These are phyloP conservation scores for Sphaerophoria taeniata DNA, from an alignment of 2,888 invertebrate genomes.

Conservation along the genomic window DNA sequence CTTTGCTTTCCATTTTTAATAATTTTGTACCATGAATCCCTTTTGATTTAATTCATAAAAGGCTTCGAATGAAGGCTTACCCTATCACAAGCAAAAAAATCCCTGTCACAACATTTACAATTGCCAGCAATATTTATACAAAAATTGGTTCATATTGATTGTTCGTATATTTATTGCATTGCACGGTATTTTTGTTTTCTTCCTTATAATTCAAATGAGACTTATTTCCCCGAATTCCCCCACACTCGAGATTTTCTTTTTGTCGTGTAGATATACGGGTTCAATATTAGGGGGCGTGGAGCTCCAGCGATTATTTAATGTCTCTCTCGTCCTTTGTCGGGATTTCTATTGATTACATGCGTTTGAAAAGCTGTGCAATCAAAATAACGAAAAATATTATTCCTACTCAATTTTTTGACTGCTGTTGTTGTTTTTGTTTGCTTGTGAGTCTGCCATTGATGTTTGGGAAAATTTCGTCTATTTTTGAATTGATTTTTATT, in stretches of 20 bases:
- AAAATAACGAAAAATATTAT: conserved; percentile 7
- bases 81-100: background rate
- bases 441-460: background rate
- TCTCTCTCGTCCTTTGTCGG: conserved; percentile 7
- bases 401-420: background rate
- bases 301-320: conserved; percentile 61
- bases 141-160: conserved; percentile 52
- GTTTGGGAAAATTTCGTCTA: conserved; percentile 2
- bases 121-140: conserved; percentile 4
- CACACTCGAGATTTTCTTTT: conserved; percentile 8
- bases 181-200: conserved; percentile 36
- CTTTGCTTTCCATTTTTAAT: too few species aligned
- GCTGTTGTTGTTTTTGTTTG: background rate
- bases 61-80: background rate
- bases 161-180: conserved; percentile 43
- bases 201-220: conserved; percentile 64
- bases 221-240: background rate
- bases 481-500: conserved; percentile 26
- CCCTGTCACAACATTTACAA: background rate
- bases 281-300: background rate
- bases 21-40: too few species aligned
- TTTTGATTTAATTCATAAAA: too few species aligned
- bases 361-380: conserved; percentile 34
- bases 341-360: conserved; percentile 62
- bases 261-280: too few species aligned